Evolutionary conservation across 2,797 vertebrate species (phyloP).

Genomic region (Lepidocolaptes lacrymiger): DNA sequence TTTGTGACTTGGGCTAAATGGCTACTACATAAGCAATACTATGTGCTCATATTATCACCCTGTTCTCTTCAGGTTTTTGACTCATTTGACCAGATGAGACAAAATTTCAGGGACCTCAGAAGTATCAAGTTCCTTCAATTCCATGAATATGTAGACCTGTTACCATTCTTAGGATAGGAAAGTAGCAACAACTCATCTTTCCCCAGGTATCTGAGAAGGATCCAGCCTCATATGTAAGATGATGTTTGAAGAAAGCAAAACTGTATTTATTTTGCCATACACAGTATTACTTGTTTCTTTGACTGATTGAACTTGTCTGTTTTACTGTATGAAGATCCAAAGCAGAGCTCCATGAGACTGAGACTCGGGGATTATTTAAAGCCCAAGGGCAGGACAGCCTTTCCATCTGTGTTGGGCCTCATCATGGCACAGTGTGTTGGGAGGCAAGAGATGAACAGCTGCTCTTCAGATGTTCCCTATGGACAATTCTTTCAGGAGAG

Average conservation of each 20-base stretch:
- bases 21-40: background rate
- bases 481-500: background rate
- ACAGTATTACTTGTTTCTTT: background rate
- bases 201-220: background rate
- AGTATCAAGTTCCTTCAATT: background rate
- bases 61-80: background rate
- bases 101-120: background rate
- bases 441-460: background rate
- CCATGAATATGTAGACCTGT: background rate
- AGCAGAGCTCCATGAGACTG: background rate
- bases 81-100: background rate
- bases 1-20: background rate
- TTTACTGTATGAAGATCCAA: background rate
- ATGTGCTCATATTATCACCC: background rate
- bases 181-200: background rate
- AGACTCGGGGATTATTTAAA: background rate
- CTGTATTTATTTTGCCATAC: background rate
- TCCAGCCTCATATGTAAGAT: background rate
- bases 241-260: background rate
- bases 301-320: background rate
- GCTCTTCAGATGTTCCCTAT: background rate
- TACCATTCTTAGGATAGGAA: background rate
- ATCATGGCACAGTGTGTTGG: accelerated
- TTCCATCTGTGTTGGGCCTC: background rate
- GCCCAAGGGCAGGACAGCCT: background rate